Percentiles rank a stretch among this genome's conserved stretches.
Conservation (phyloP, 2,113 vertebrate species). For the Paraplagusia blochii region DNA sequence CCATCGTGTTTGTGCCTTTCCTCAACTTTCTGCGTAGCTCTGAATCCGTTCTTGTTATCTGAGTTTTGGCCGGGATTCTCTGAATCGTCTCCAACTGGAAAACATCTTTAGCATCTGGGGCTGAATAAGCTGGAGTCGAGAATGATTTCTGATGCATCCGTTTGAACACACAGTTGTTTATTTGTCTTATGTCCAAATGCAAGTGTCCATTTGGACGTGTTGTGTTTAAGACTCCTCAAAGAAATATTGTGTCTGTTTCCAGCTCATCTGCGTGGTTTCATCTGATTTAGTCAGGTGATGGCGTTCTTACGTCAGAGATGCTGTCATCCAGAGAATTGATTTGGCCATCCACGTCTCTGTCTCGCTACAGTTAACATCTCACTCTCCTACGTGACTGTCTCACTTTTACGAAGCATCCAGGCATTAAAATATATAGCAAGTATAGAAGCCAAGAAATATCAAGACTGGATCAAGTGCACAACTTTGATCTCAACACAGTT, state of each 20-base stretch:
- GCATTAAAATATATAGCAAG: constrained; percentile 33
- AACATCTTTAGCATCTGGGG: constrained; percentile 63
- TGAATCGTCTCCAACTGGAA: constrained; percentile 51
- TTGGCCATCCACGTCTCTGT: constrained; percentile 6
- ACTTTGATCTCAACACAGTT: constrained; percentile 49
- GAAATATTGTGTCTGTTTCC: constrained; percentile 44
- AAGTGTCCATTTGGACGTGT: constrained; percentile 32
- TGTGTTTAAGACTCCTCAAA: constrained; percentile 27
- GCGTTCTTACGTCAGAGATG: constrained; percentile 3
- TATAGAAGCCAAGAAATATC: constrained; percentile 46
- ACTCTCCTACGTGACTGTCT: constrained; percentile 18
- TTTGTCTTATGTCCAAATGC: constrained; percentile 43
- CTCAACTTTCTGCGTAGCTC: constrained; percentile 29
- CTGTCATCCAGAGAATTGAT: constrained; percentile 15
- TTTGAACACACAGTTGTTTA: constrained; percentile 54
- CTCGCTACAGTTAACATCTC: constrained; percentile 4
- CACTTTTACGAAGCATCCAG: constrained; percentile 20
- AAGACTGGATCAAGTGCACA: constrained; percentile 37
- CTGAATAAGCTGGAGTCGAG: constrained; percentile 28
- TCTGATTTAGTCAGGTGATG: constrained; percentile 4
- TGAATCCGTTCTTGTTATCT: constrained; percentile 36
- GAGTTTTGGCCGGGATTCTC: constrained; percentile 53
- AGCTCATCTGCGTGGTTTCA: neutral
- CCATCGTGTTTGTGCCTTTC: constrained; percentile 31
- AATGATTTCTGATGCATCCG: constrained; percentile 48